Evolutionary conservation across 1,140 invertebrate genomes (phyloP).

Genomic region (Drosophila kanapiae): DNA sequence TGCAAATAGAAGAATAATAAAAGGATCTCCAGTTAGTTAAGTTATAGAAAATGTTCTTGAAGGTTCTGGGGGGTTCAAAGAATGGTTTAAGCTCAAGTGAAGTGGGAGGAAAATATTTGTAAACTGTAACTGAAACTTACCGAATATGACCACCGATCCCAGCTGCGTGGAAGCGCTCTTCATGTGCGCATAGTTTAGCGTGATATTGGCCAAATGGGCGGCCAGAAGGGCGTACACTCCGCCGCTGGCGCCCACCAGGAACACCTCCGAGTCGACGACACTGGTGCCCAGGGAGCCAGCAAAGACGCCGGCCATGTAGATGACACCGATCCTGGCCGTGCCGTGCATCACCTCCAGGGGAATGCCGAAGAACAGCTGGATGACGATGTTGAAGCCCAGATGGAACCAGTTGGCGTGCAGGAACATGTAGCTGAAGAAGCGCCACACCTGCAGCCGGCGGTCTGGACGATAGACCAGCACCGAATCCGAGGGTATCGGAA

Average conservation of each 20-base stretch:
- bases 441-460: slow-evolving; percentile 95
- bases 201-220: slow-evolving; percentile 96
- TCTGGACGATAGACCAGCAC: slow-evolving; percentile 97
- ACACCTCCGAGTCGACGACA: slow-evolving; percentile 97
- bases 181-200: slow-evolving; percentile 98
- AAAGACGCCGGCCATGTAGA: slow-evolving; percentile 97
- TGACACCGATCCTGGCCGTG: slow-evolving; percentile 93
- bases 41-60: background rate
- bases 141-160: slow-evolving; percentile 96
- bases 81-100: background rate
- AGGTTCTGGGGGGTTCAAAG: background rate
- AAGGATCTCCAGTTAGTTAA: slow-evolving; percentile 21
- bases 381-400: slow-evolving; percentile 96
- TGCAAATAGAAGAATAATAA: slow-evolving; percentile 82
- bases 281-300: slow-evolving; percentile 96
- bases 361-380: slow-evolving; percentile 95
- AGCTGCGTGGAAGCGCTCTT: slow-evolving; percentile 96
- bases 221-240: slow-evolving; percentile 97
- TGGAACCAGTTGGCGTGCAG: slow-evolving; percentile 98
- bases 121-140: slow-evolving; percentile 87
- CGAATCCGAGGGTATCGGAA: slow-evolving; percentile 96
- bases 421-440: slow-evolving; percentile 97
- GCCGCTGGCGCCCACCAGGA: slow-evolving; percentile 96
- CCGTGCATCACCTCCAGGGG: slow-evolving; percentile 98
- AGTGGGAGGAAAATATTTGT: too few species aligned